Evolutionary conservation across 2,888 invertebrate species (phyloP).

Genomic region (Parascotia fuliginaria): DNA sequence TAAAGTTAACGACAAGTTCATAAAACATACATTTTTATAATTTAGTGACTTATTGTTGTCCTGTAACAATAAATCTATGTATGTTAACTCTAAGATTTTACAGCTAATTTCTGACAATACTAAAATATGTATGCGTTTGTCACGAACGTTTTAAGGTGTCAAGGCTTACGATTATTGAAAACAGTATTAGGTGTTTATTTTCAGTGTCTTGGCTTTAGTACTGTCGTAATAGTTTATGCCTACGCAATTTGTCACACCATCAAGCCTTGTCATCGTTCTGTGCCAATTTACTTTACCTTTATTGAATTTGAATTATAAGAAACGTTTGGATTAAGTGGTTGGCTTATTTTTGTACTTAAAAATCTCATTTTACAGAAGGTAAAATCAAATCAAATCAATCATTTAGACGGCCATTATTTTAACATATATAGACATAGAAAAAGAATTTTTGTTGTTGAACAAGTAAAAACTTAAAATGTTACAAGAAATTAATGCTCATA

Average conservation of each 20-base stretch:
- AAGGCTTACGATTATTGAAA: constrained; percentile 51
- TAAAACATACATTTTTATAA: not conserved
- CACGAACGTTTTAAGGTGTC: constrained; percentile 52
- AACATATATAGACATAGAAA: too few relatives aligned
- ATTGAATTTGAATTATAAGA: too few relatives aligned
- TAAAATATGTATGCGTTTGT: constrained; percentile 41
- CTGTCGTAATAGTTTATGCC: constrained; percentile 31
- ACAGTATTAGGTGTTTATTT: constrained; percentile 50
- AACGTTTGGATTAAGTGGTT: too few relatives aligned
- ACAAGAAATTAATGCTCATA: not conserved
- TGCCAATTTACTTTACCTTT: constrained; percentile 3
- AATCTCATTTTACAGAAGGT: too few relatives aligned
- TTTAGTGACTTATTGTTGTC: not conserved
- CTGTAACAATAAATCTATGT: not conserved
- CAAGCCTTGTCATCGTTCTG: constrained; percentile 38
- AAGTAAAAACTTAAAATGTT: too few relatives aligned
- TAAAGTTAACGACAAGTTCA: not conserved
- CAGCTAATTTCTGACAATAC: constrained; percentile 27
- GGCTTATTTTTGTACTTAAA: too few relatives aligned
- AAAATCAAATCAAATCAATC: too few relatives aligned
- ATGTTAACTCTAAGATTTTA: constrained; percentile 6
- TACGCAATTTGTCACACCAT: constrained; percentile 46
- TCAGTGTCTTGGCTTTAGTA: constrained; percentile 41
- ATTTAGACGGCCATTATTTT: too few relatives aligned
- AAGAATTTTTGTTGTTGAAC: too few relatives aligned